These are phyloP conservation scores for Oophaga sylvatica DNA, from an alignment of 2,797 vertebrate species.

Conservation along the genomic window DNA sequence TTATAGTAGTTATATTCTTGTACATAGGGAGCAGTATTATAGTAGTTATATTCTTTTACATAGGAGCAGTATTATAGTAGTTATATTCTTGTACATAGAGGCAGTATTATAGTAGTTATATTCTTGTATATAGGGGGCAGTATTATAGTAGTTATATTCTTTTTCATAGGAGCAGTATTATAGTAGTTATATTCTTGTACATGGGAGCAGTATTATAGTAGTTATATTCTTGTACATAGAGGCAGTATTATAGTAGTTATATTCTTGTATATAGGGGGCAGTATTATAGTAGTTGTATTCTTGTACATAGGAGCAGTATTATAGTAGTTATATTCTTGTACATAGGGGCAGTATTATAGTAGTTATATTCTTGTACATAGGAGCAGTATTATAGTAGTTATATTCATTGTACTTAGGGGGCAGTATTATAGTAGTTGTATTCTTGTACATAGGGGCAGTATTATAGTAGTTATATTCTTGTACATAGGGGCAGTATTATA, in stretches of 20 bases:
- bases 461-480: background rate
- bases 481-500: background rate
- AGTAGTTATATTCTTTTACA: background rate
- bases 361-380: background rate
- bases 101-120: background rate
- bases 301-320: background rate
- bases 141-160: conserved; percentile 5
- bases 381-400: background rate
- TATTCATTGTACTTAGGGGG: background rate
- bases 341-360: background rate
- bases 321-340: background rate
- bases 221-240: background rate
- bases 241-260: conserved; percentile 5
- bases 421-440: background rate
- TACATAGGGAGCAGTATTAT: background rate
- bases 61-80: background rate
- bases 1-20: background rate
- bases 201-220: background rate
- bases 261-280: background rate
- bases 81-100: background rate
- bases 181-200: background rate
- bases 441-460: background rate
- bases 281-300: background rate
- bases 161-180: background rate
- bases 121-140: background rate